Evolutionary conservation across 1,140 invertebrate genomes (phyloP).

Genomic region (Euura lappo): DNA sequence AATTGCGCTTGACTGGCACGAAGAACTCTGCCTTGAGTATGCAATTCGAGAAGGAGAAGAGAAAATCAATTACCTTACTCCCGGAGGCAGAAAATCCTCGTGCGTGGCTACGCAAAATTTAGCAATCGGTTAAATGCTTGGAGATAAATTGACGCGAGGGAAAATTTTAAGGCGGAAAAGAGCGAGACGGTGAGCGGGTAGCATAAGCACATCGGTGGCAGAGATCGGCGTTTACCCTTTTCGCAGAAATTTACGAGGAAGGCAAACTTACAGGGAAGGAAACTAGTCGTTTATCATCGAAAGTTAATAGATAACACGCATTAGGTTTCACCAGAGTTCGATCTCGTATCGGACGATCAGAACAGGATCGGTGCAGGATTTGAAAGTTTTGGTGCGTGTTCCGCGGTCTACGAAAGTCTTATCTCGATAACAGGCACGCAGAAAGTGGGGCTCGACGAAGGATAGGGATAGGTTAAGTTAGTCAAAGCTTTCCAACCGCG

Average conservation of each 20-base stretch:
- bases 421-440: background rate
- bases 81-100: too few relatives aligned
- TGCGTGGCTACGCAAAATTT: too few relatives aligned
- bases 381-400: slow-evolving; percentile 2
- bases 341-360: background rate
- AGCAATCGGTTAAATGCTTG: too few relatives aligned
- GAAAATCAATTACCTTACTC: too few relatives aligned
- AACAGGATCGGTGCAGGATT: background rate
- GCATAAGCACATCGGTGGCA: background rate
- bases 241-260: background rate
- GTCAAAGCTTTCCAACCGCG: background rate
- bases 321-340: background rate
- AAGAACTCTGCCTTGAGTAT: too few relatives aligned
- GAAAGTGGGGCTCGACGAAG: background rate
- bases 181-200: too few relatives aligned
- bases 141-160: too few relatives aligned
- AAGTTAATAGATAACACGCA: slow-evolving; percentile 7
- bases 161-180: too few relatives aligned
- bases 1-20: too few relatives aligned
- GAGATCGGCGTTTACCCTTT: background rate
- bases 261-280: background rate
- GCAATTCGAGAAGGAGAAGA: too few relatives aligned
- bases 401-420: background rate
- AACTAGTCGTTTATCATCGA: background rate
- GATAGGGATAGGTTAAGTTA: background rate